Conservation (phyloP, 2,888 invertebrate species). For the Tromatobia lineatoria region DNA sequence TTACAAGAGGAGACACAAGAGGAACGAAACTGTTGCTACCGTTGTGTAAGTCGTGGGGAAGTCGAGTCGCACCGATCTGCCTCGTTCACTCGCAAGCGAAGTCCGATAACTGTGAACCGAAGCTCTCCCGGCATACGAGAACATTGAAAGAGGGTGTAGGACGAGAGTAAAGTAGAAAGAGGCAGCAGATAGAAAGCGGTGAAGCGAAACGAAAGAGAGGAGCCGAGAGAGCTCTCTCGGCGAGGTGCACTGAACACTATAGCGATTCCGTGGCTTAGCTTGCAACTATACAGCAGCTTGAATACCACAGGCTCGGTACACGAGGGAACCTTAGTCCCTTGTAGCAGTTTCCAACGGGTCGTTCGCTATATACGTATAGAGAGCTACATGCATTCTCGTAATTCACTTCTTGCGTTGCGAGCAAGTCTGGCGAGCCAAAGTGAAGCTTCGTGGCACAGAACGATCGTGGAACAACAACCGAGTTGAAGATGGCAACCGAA, state of each 20-base stretch:
- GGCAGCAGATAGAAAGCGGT: slow-evolving; percentile 13
- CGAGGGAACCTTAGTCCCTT: slow-evolving; percentile 15
- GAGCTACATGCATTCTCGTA: slow-evolving; percentile 58
- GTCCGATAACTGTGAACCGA: slow-evolving; percentile 54
- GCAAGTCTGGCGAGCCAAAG: slow-evolving; percentile 28
- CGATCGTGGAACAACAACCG: slow-evolving; percentile 39
- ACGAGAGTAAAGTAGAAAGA: slow-evolving; percentile 43
- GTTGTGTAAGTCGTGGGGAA: slow-evolving; percentile 2
- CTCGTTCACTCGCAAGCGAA: slow-evolving; percentile 34
- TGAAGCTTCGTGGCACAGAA: slow-evolving; percentile 26
- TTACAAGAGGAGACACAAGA: slow-evolving; percentile 24
- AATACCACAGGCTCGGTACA: slow-evolving; percentile 47
- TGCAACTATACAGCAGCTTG: slow-evolving; percentile 34
- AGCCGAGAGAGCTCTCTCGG: slow-evolving; percentile 4
- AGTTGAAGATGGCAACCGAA: slow-evolving; percentile 41
- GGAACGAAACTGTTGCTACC: slow-evolving; percentile 18
- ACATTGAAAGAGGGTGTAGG: slow-evolving; percentile 36
- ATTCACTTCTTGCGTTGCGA: slow-evolving; percentile 67
- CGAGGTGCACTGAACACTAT: slow-evolving; percentile 34
- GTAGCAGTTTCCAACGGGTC: slow-evolving; percentile 40
- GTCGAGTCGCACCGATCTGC: slow-evolving; percentile 24
- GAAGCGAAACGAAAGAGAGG: slow-evolving; percentile 2
- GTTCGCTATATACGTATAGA: slow-evolving; percentile 37
- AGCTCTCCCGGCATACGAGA: slow-evolving; percentile 36
- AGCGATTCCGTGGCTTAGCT: slow-evolving; percentile 35